Conservation (phyloP, 1,140 invertebrate genomes). For the Pararge aegeria region DNA sequence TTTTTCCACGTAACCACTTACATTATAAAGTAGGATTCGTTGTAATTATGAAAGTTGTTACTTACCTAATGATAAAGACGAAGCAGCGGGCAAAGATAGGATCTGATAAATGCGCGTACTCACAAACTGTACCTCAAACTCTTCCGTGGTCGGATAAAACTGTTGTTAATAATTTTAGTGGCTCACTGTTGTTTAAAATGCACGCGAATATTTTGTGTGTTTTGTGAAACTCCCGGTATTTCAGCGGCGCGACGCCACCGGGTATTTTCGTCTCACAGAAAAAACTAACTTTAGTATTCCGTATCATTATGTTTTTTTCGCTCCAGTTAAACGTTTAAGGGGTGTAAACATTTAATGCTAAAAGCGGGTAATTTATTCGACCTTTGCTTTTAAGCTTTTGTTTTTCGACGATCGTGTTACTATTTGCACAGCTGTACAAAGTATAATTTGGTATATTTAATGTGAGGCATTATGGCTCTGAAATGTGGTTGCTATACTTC, state of each 20-base stretch:
- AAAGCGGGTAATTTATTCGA: neutral
- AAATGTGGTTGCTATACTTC: no score
- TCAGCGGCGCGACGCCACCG: neutral
- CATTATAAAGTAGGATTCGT: no score
- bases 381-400: neutral
- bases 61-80: no score
- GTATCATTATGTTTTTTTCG: neutral
- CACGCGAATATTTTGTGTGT: neutral
- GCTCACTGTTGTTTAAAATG: neutral
- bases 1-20: no score
- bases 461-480: no score
- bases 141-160: neutral
- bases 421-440: no score
- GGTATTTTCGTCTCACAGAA: neutral
- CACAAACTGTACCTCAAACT: no score
- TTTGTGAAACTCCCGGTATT: neutral
- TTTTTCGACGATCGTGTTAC: neutral
- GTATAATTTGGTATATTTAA: no score
- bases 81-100: no score
- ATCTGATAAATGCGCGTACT: no score
- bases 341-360: neutral
- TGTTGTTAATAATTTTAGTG: neutral
- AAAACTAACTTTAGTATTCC: neutral
- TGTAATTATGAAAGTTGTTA: no score
- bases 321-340: neutral